A percentile compares a stretch with the other conserved stretches of the same genome.
Evolutionary conservation across 2,113 vertebrate genomes (phyloP).

Genomic region (Crotalus horridus): DNA sequence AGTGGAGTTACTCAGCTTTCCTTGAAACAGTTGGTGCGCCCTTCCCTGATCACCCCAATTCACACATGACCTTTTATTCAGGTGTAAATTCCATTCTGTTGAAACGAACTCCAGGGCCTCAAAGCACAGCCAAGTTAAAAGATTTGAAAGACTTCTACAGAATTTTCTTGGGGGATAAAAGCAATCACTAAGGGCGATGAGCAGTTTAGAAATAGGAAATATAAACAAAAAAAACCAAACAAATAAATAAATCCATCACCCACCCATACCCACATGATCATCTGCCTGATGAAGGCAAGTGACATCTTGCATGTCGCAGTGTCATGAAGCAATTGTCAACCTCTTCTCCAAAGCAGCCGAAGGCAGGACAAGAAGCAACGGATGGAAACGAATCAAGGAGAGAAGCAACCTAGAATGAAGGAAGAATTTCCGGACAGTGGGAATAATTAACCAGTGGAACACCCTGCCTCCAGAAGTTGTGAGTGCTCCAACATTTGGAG

Average conservation of each 20-base stretch:
- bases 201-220: background rate
- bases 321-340: background rate
- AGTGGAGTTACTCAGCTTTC: conserved; percentile 73
- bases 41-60: background rate
- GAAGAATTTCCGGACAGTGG: no score
- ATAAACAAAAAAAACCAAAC: no score
- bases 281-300: background rate
- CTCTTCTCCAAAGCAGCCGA: background rate
- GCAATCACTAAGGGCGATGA: background rate
- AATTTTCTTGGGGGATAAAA: background rate
- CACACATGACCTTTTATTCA: background rate
- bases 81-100: background rate
- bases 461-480: background rate
- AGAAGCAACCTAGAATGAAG: background rate
- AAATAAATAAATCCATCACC: background rate
- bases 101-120: background rate
- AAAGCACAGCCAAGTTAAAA: background rate
- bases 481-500: background rate
- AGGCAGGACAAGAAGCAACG: background rate
- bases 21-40: conserved; percentile 37
- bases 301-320: background rate
- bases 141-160: background rate
- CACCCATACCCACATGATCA: background rate
- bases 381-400: background rate
- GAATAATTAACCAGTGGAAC: no score